These are phyloP conservation scores for Xiphophorus maculatus DNA, from an alignment of 2,113 vertebrate genomes.

Conservation along the genomic window DNA sequence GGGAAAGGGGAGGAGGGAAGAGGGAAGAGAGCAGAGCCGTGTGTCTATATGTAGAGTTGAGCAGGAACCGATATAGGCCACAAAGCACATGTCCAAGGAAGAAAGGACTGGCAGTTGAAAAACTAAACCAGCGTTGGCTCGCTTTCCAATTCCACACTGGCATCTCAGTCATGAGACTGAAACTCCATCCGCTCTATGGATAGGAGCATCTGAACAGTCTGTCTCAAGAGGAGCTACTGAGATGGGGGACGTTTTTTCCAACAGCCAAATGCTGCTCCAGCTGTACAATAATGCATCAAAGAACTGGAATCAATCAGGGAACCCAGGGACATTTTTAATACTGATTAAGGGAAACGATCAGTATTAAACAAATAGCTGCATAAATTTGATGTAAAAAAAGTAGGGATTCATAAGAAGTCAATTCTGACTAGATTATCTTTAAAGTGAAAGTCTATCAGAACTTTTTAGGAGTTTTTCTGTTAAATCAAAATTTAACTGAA, in stretches of 20 bases:
- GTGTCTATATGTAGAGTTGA: slow-evolving; percentile 48
- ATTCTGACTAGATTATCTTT: not conserved
- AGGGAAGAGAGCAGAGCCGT: slow-evolving; percentile 22
- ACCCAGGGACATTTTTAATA: not conserved
- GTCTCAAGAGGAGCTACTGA: slow-evolving; percentile 29
- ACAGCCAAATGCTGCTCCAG: slow-evolving; percentile 1
- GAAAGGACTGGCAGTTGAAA: slow-evolving; percentile 34
- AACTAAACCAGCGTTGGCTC: slow-evolving; percentile 50
- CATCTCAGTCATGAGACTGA: slow-evolving; percentile 78
- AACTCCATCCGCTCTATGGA: slow-evolving; percentile 71
- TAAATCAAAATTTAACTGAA: not conserved
- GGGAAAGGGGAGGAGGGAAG: slow-evolving; percentile 2
- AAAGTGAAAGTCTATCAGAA: not conserved
- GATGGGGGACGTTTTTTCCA: not conserved
- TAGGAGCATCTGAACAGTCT: slow-evolving; percentile 40
- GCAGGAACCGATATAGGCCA: slow-evolving; percentile 55
- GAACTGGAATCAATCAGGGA: not conserved
- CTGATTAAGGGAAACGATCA: not conserved
- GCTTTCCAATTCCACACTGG: slow-evolving; percentile 54
- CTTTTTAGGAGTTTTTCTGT: not conserved
- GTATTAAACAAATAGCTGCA: not conserved
- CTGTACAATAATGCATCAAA: not conserved
- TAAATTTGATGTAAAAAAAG: too few species aligned
- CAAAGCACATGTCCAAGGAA: slow-evolving; percentile 51
- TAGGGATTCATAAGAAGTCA: not conserved